Evolutionary conservation across 2,113 vertebrate genomes (phyloP).

Genomic region (Triplophysa tibetana): DNA sequence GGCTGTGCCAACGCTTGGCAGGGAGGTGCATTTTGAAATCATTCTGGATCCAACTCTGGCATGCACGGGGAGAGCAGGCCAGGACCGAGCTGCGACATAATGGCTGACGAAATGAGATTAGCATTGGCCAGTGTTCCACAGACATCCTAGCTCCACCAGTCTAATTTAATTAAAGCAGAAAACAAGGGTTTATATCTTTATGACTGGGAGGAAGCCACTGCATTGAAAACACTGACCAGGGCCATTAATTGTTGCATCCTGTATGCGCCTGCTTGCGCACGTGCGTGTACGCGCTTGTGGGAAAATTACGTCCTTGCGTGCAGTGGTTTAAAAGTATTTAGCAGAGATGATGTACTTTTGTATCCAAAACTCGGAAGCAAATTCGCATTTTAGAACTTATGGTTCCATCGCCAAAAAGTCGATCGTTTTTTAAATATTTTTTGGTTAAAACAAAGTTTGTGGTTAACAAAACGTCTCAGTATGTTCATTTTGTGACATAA

Average conservation of each 20-base stretch:
- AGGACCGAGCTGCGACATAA: slow-evolving; percentile 33
- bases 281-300: background rate
- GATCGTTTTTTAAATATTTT: no score
- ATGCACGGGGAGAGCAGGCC: slow-evolving; percentile 37
- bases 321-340: no score
- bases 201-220: slow-evolving; percentile 42
- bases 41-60: slow-evolving; percentile 21
- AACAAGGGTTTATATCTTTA: slow-evolving; percentile 58
- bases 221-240: slow-evolving; percentile 40
- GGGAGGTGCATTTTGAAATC: slow-evolving; percentile 8
- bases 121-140: slow-evolving; percentile 53
- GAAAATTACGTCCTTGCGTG: no score
- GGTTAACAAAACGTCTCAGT: no score
- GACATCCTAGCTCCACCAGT: slow-evolving; percentile 55
- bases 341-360: no score
- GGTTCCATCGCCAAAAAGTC: no score
- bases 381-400: no score
- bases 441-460: no score
- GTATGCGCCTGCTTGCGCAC: background rate
- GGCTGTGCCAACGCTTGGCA: slow-evolving; percentile 45
- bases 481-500: no score
- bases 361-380: no score
- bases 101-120: slow-evolving; percentile 56
- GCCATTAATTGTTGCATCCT: slow-evolving; percentile 7
- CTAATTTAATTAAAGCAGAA: slow-evolving; percentile 58